Conservation (phyloP, 2,113 vertebrate genomes). For the Trogon melanurus region DNA sequence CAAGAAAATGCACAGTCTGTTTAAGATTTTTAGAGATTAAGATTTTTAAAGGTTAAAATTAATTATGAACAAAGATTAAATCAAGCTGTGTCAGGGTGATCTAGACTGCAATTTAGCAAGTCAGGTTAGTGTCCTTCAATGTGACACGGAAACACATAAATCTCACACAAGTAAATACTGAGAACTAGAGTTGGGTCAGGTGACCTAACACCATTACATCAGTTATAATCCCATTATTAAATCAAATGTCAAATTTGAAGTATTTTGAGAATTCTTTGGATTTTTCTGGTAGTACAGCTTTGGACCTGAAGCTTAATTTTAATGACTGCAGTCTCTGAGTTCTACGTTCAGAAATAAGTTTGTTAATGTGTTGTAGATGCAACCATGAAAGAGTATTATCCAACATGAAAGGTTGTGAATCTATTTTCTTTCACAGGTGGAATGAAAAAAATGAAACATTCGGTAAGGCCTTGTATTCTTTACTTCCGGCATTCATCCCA, state of each 20-base stretch:
- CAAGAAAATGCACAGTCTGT: not conserved
- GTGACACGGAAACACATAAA: not conserved
- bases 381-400: not conserved
- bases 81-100: not conserved
- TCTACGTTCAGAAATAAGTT: not conserved
- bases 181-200: not conserved
- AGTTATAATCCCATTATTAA: not conserved
- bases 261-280: not conserved
- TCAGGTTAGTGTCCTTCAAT: not conserved
- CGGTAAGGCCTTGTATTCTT: not conserved
- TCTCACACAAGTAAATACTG: not conserved
- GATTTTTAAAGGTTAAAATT: not conserved
- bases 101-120: not conserved
- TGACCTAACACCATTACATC: not conserved
- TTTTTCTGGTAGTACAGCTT: not conserved
- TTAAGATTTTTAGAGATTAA: not conserved
- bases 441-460: not conserved
- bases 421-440: not conserved
- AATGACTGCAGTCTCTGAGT: not conserved
- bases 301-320: not conserved
- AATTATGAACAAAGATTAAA: not conserved
- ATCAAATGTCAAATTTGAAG: not conserved
- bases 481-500: not conserved
- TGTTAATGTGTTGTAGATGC: not conserved
- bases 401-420: not conserved